Evolutionary conservation across 2,797 vertebrate species (phyloP).

Genomic region (Tauraco hartlaubi): DNA sequence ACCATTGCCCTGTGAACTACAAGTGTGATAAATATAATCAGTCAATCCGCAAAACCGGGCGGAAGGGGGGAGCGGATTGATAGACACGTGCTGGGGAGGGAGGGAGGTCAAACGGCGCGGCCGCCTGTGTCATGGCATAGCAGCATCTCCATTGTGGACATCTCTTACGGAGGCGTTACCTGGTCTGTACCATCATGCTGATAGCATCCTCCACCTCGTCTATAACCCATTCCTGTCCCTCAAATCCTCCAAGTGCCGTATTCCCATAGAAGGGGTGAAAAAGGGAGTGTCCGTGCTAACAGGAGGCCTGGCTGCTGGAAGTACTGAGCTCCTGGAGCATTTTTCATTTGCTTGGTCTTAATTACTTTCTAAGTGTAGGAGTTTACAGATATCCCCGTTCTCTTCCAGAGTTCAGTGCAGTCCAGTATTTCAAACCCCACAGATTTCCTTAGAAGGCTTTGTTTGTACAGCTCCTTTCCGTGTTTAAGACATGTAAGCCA

Average conservation of each 20-base stretch:
- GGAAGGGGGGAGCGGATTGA: background rate
- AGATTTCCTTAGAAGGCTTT: slow-evolving; percentile 49
- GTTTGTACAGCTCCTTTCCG: background rate
- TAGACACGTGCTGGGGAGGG: background rate
- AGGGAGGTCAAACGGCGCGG: background rate
- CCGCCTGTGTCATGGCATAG: fast-evolving
- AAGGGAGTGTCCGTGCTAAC: background rate
- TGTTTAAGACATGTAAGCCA: slow-evolving; percentile 8
- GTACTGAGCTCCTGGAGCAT: background rate
- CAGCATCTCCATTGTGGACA: background rate
- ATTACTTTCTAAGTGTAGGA: slow-evolving; percentile 14
- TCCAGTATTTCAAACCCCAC: background rate
- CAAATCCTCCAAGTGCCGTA: background rate
- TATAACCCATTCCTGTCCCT: background rate
- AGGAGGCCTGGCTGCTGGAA: background rate
- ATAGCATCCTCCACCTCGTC: background rate
- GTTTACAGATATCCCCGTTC: background rate
- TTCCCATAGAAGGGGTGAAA: background rate
- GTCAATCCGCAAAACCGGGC: slow-evolving; percentile 44
- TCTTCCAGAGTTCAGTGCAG: background rate
- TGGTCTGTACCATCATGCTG: fast-evolving
- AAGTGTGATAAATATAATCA: slow-evolving; percentile 72
- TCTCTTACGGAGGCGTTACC: background rate
- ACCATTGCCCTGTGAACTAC: slow-evolving; percentile 74
- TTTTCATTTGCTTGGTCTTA: slow-evolving; percentile 24